Base-by-base conservation (phyloP, 2,797 vertebrate species). In the Ciconia nigra region DNA sequence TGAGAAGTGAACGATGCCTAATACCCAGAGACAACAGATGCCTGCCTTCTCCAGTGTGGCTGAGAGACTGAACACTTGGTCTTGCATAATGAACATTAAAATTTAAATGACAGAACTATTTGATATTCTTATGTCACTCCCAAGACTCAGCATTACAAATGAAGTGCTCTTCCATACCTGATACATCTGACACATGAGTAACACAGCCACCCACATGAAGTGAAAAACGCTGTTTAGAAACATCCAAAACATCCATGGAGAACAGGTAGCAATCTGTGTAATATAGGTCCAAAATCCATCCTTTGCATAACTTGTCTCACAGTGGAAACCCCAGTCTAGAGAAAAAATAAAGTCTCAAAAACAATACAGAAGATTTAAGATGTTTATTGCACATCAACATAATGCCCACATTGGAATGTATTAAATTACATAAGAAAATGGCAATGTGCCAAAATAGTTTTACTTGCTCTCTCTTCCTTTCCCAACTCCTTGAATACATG, bases 201-300 rank as follows among this genome's bases (percentile, higher is more conserved):
- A 98, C 83, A 99, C 99, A 12, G 99, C 99, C 92, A 99, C 99
- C 99, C 99, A 99, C 99, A 99, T 99, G 97, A 99, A 99, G 98
- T 99, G 99, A 98, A 99, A 99, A 85, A 99, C 80, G 91, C 99
- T 99, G 98, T 99, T 99, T 76, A 99, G 98, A 97, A 99, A 99
- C 99, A 99, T 99, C 99, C 99, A 99, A 96, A 99, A 99, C 99
- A 99, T 99, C 99, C 99, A 99, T 0, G 99, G 99, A 9, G 99
- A 99, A 97, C 99, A 99, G 58, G 99, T 99, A 87, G 99, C 99
- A 81, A 99, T 99, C 97, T 99, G 99, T 46, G 99, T 99, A 95
- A 99, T 95, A 3, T 99, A 99, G 22, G 99, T 98, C 99, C 99
- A 99, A 96, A 99, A 99, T 22, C 99, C 99, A 65, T 99, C 99